Evolutionary conservation across 92 coral and sea anemone species (phyloP).

Genomic region (Pocillopora grandis): DNA sequence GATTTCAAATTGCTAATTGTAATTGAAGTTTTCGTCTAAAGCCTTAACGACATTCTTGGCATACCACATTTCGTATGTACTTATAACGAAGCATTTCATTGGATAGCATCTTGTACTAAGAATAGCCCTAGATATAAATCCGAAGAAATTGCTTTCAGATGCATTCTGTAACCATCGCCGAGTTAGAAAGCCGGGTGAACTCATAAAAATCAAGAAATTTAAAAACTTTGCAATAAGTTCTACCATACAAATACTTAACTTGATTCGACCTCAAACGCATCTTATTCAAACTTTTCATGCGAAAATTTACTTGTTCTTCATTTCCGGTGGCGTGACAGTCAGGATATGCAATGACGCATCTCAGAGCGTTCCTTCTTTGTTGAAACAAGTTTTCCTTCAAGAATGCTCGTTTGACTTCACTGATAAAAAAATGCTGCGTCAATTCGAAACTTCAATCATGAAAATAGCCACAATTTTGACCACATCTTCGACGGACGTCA

Average conservation of each 20-base stretch:
- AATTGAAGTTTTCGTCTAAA: not conserved
- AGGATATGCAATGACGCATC: not conserved
- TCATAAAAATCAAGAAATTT: too few species aligned
- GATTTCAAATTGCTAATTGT: not conserved
- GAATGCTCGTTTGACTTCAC: not conserved
- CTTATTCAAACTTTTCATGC: not conserved
- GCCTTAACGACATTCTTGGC: constrained; percentile 24
- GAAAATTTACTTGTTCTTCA: not conserved
- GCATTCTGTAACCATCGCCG: not conserved
- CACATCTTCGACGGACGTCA: not conserved
- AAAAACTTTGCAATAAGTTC: not conserved
- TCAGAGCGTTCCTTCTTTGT: not conserved
- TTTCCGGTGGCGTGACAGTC: constrained; percentile 47
- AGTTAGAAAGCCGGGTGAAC: not conserved
- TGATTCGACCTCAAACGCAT: not conserved
- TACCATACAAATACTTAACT: not conserved
- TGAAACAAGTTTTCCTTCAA: not conserved
- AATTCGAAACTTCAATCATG: not conserved
- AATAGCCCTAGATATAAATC: constrained; percentile 37
- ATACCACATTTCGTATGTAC: constrained; percentile 11
- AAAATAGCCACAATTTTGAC: not conserved
- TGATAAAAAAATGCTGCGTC: not conserved
- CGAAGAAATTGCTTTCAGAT: not conserved
- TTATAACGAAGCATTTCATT: constrained; percentile 42
- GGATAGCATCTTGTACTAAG: constrained; percentile 26